Evolutionary conservation across 2,888 invertebrate species (phyloP).

Genomic region (Synanthedon andrenaeformis): DNA sequence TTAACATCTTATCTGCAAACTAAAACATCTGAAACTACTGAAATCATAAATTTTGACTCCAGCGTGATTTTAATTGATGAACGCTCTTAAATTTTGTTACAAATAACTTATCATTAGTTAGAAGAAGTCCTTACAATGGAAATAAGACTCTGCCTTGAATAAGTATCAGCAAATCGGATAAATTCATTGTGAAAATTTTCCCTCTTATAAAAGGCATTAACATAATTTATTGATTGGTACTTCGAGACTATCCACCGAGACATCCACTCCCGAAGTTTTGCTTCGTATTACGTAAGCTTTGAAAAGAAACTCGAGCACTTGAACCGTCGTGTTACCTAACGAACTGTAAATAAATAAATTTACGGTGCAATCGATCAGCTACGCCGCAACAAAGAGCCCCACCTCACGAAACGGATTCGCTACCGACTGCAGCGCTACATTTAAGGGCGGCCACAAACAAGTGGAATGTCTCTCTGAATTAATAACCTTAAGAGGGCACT

Average conservation of each 20-base stretch:
- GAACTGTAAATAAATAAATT: slow-evolving; percentile 36
- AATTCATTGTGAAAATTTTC: slow-evolving; percentile 27
- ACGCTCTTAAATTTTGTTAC: not conserved
- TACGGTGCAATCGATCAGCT: slow-evolving; percentile 21
- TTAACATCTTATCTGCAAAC: too few species aligned
- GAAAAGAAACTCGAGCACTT: slow-evolving; percentile 33
- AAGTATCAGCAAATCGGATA: slow-evolving; percentile 38
- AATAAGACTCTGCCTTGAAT: not conserved
- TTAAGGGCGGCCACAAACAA: too few species aligned
- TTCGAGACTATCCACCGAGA: slow-evolving; percentile 30
- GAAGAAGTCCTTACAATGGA: slow-evolving; percentile 4
- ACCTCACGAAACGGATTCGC: slow-evolving; percentile 4
- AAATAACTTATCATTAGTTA: slow-evolving; percentile 14
- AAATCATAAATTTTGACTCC: too few species aligned
- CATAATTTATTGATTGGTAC: slow-evolving; percentile 8
- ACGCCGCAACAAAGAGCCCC: slow-evolving; percentile 11
- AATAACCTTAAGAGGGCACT: too few species aligned
- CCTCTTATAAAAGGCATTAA: slow-evolving; percentile 36
- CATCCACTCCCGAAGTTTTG: slow-evolving; percentile 24
- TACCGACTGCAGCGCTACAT: not conserved
- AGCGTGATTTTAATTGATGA: too few species aligned
- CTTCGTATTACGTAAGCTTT: slow-evolving; percentile 35
- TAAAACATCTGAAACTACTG: too few species aligned
- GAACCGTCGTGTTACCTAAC: slow-evolving; percentile 27
- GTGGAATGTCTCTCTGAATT: too few species aligned